A percentile compares a stretch with the other conserved stretches of the same genome.
Conservation (phyloP, 2,113 vertebrate species). For the Gasterosteus aculeatus region DNA sequence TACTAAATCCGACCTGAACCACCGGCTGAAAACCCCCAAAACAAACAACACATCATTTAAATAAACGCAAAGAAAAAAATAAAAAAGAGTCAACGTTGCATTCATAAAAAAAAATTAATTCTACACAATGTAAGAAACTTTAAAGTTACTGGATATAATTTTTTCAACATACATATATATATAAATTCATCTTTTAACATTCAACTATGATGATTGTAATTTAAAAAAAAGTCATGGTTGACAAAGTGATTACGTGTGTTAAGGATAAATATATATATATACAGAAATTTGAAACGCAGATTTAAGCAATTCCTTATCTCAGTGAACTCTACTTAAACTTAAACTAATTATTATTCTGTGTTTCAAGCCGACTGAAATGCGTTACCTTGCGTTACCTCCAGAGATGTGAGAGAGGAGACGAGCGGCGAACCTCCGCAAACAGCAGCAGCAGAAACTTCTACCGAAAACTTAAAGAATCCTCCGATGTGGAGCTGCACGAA, state of each 20-base stretch:
- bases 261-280: background rate
- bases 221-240: conserved; percentile 3
- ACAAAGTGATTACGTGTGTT: background rate
- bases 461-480: conserved; percentile 62
- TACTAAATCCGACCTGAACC: conserved; percentile 2
- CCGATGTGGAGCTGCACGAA: conserved; percentile 34
- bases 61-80: background rate
- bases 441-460: conserved; percentile 36
- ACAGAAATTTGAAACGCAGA: conserved; percentile 12
- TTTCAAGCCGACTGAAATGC: background rate
- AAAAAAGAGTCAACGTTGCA: too few species aligned
- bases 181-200: background rate
- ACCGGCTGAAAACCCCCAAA: background rate
- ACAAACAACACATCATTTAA: background rate
- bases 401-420: conserved; percentile 23
- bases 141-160: background rate
- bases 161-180: background rate
- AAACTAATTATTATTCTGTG: background rate
- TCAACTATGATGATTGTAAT: conserved; percentile 11
- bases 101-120: background rate
- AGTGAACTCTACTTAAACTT: conserved; percentile 11
- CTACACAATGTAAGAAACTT: background rate
- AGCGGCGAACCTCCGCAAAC: conserved; percentile 10
- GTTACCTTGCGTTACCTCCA: conserved; percentile 59
- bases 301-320: background rate